Evolutionary conservation across 2,797 vertebrate genomes (phyloP), one percentile per base, ranked within the genome.

Genomic region (Lepus townsendii): DNA sequence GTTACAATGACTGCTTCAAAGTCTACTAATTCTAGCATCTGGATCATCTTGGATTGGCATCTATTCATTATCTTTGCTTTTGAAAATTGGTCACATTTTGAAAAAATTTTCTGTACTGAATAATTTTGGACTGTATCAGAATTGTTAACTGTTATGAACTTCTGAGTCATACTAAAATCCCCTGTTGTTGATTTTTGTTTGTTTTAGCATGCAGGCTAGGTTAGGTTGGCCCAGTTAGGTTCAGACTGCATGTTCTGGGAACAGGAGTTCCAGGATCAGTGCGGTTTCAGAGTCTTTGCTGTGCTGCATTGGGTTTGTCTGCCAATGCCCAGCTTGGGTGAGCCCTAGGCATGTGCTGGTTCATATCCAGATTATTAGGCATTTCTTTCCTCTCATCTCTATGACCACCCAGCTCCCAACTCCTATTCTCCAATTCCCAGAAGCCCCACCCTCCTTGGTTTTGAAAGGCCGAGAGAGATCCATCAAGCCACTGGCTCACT

Each of bases 101-200:
- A 47, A 47, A 47, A 47, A 47, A 47, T 6, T 47, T 47, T 82
- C 69, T 94, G 30, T 86, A 54, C 52, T 83, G n/a, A 90, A 12
- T 91, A 93, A 68, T 89, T 95, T 88, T 79, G 63, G 20, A 69
- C 75, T 79, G 4, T 63, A 54, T 87, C 71, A 87, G 32, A 42
- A 72, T 79, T 83, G 86, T 91, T 86, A 9, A 83, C 57, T 96
- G 17, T 95, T 90, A 27, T n/a, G 38, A 92, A 14, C 71, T 68
- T 54, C 65, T 63, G 65, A 35, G 8, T 71, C 11, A 7, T 73
- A 62, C 63, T 78, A 22, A 91, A 79, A 65, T 80, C 42, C 19
- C 68, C 60, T 75, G 38, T 83, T 19, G 52, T 57, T 91, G 14
- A 20, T n/a, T 73, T 72, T 77, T 68, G 57, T 66, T 68, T 88